Evolutionary conservation across 2,888 invertebrate genomes (phyloP), one percentile per base, ranked within the genome.

Genomic region (Dicyrtoma fusca): DNA sequence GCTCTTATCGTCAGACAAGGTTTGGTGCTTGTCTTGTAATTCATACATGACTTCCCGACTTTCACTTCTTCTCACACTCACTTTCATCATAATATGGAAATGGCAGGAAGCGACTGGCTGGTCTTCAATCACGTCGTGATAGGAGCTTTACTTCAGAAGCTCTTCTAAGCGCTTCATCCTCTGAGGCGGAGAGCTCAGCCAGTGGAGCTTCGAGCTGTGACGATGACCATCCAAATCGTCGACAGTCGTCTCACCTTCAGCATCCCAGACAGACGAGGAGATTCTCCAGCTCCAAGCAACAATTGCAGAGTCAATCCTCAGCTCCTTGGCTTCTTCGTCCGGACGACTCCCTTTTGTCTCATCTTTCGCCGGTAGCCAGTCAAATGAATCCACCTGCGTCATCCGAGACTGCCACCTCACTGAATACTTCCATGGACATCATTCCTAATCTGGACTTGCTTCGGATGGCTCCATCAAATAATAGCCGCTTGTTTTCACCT

Each of bases 261-360:
- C 19, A 63, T 13, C 26, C 14, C 25, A 42, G 26, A 11, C n/a
- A 66, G n/a, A 13, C 66, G 34, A 34, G 34, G 3, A 3, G 34
- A 3, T 34, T 5, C 34, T 51, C 26, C 49, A 42, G 42, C 57
- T 44, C 42, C 10, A 3, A 34, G 4, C 34, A 34, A 34, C 34
- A 3, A 34, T 34, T 19, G 14, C 53, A 42, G 42, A 45, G 42
- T 13, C 14, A 25, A 23, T 25, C 72, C 57, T 68, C 75, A 42
- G 76, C 77, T 49, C 79, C 77, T 64, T 78, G 77, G 77, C 75
- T 79, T 25, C 76, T 79, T 47, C 75, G 74, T 57, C 74, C 78
- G 63, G 75, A 77, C 69, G 77, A 78, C 70, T 74, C 72, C 44
- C 71, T 78, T 42, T 74, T 79, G 47, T 75, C 76, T 51, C 77